Conservation (phyloP, 2,888 invertebrate genomes). For the Euphydryas editha region DNA sequence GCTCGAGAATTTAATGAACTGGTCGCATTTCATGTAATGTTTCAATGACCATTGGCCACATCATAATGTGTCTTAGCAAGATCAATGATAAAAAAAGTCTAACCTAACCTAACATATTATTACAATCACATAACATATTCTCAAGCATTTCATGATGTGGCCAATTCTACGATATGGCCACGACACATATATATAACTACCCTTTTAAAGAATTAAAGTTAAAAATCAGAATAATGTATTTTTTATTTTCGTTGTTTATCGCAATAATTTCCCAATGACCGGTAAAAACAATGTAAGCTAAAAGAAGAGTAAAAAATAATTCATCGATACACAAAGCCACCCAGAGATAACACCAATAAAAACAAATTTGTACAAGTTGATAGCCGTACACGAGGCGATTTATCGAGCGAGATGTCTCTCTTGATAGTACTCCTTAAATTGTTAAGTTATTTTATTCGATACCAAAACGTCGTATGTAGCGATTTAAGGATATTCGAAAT, state of each 20-base stretch:
- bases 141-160: too few relatives aligned
- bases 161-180: too few relatives aligned
- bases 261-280: constrained; percentile 41
- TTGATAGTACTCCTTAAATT: constrained; percentile 68
- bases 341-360: constrained; percentile 78
- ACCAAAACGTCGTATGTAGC: constrained; percentile 30
- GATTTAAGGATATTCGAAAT: background rate
- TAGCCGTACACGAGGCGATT: constrained; percentile 71
- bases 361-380: constrained; percentile 74
- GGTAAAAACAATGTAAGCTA: constrained; percentile 45
- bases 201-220: too few relatives aligned
- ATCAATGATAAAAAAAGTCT: too few relatives aligned
- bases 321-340: constrained; percentile 69
- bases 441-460: constrained; percentile 42
- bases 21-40: too few relatives aligned
- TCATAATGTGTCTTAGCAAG: too few relatives aligned
- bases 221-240: background rate
- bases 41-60: too few relatives aligned
- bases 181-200: too few relatives aligned
- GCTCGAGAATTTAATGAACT: too few relatives aligned
- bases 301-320: constrained; percentile 43
- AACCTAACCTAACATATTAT: too few relatives aligned
- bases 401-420: constrained; percentile 75
- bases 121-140: background rate
- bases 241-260: constrained; percentile 10